phyloP scores from a whole-genome alignment of 2,113 vertebrate species.

The Bolborhynchus lineola region DNA sequence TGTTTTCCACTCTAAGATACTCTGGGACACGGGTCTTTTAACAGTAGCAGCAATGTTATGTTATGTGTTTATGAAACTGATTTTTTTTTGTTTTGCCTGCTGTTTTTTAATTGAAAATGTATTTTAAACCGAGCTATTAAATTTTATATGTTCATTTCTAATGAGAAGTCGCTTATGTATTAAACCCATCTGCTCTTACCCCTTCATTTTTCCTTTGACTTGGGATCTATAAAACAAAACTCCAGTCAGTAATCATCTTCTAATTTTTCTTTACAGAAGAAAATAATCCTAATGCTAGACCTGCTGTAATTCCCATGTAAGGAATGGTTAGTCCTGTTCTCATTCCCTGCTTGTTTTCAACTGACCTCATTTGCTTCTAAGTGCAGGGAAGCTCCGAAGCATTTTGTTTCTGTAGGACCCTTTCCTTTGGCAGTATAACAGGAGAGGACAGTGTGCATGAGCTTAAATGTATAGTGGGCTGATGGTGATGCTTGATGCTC shows the following conservation, averaged over 20 bases:
- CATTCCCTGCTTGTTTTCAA: background rate
- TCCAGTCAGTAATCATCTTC: background rate
- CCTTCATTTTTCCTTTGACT: background rate
- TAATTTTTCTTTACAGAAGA: background rate
- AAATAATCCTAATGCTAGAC: background rate
- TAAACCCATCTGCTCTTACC: background rate
- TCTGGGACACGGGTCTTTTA: conserved; percentile 69
- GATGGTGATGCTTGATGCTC: background rate
- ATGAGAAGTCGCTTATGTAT: background rate
- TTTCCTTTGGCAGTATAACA: background rate
- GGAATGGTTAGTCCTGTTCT: background rate
- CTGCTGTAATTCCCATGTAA: background rate
- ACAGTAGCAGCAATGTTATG: conserved; percentile 59
- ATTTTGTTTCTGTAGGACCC: background rate
- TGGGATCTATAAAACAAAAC: background rate
- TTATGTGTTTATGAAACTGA: conserved; percentile 68
- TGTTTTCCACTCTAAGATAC: conserved; percentile 59
- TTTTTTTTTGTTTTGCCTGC: conserved; percentile 40
- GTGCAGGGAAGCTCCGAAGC: accelerated
- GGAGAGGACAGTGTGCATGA: background rate
- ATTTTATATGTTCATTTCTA: conserved; percentile 81
- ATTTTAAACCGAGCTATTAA: conserved; percentile 78
- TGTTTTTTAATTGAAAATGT: conserved; percentile 72
- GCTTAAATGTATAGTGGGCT: accelerated
- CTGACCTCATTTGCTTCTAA: background rate